Percentiles rank a stretch among this genome's conserved stretches.
phyloP scores from a whole-genome alignment of 2,888 invertebrate genomes.

The Myopa testacea region DNA sequence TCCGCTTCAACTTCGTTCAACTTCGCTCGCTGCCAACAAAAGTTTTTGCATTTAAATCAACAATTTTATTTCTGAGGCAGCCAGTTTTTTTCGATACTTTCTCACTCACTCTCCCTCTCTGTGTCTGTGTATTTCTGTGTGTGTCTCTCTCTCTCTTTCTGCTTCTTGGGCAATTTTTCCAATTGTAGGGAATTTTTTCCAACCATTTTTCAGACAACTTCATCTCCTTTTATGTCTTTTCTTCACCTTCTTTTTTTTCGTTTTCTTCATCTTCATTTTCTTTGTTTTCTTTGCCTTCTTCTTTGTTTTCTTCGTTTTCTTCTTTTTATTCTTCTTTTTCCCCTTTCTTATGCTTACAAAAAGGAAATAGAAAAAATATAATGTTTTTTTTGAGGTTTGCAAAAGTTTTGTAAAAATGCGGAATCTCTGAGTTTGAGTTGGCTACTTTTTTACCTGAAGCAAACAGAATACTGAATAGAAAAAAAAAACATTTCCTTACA shows the following conservation, averaged over 20 bases:
- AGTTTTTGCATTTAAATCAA: conserved; percentile 40
- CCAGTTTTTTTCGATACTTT: conserved; percentile 21
- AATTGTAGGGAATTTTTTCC: neutral
- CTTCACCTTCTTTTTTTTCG: conserved; percentile 31
- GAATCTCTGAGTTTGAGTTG: neutral
- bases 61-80: conserved; percentile 34
- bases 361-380: neutral
- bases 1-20: conserved; percentile 20
- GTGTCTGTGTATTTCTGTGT: neutral
- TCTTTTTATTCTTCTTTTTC: neutral
- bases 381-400: neutral
- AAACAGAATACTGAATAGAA: neutral
- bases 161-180: neutral
- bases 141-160: neutral
- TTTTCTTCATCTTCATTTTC: neutral
- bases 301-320: conserved; percentile 11
- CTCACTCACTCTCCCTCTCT: neutral
- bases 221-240: neutral
- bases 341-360: conserved; percentile 16
- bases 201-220: conserved; percentile 6
- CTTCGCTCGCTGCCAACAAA: conserved; percentile 32
- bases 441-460: neutral
- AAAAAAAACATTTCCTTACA: conserved; percentile 2
- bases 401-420: conserved; percentile 1
- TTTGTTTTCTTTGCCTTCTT: conserved; percentile 4